Base-by-base conservation (phyloP, 2,113 vertebrate genomes). In the Sinocyclocheilus grahami region DNA sequence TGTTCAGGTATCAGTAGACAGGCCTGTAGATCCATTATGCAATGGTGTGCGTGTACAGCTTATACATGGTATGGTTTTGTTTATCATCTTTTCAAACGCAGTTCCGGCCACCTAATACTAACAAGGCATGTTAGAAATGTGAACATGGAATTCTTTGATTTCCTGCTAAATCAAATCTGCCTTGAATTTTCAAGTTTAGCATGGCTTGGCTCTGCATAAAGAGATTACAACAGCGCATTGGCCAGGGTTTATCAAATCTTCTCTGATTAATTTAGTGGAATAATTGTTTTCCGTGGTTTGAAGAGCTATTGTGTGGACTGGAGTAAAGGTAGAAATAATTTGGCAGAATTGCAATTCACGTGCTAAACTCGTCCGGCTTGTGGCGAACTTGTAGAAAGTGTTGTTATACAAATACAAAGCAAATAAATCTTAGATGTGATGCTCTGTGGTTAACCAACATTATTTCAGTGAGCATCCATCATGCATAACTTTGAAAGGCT, bases 61-160 rank as follows among this genome's bases (percentile, higher is more conserved):
- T 4, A 27, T 67, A 27, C 39, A 51, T 37, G 33, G 14, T 1
- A 63, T 82, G 62, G 37, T 67, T 51, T 67, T 67, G 55, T 80
- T 80, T 14, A 24, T 51, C 20, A 30, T 82, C 14, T 27, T 81
- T 30, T 1, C n/a, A 9, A 81, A 51, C 14, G 1, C 79, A 51
- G 22, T 82, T 82, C n/a, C 4, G 4, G 39, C 22, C 39, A 67
- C 72, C 62, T 88, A 80, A 87, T 88, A 88, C 78, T 90, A 80
- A 39, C 77, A 83, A 84, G 82, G 90, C 82, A 91, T 94, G 90
- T 90, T 84, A 91, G 60, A 86, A 42, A 89, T 86, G 86, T 80
- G 78, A 78, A 81, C 86, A 91, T 82, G 82, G 90, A 93, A 91
- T 93, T 92, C 86, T 83, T 65, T 93, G 85, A 92, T 93, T 92